A percentile compares a stretch with the other conserved stretches of the same genome.
Conservation (phyloP, 2,797 vertebrate species). For the Melanotaenia pygmaea region DNA sequence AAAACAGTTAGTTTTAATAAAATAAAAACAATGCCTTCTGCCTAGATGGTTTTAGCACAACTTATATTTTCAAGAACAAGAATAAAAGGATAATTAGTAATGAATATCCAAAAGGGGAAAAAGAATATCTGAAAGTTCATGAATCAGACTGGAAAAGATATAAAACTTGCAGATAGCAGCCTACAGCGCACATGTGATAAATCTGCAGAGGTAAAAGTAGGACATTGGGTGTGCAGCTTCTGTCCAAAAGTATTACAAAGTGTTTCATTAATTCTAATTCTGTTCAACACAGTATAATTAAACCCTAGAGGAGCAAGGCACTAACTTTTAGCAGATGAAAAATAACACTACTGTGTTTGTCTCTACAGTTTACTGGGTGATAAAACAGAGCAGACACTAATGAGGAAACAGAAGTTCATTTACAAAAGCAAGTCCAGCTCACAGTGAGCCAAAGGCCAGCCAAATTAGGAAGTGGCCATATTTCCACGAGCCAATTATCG, state of each 20-base stretch:
- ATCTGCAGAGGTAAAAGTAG: constrained; percentile 48
- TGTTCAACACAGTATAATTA: constrained; percentile 56
- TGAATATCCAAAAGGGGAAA: background rate
- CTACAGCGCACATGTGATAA: constrained; percentile 1
- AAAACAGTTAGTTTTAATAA: fast-evolving
- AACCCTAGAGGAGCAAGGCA: constrained; percentile 57
- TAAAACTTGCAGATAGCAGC: background rate
- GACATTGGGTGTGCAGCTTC: constrained; percentile 65
- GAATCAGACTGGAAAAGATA: background rate
- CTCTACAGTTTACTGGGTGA: constrained; percentile 58
- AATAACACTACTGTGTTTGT: constrained; percentile 55
- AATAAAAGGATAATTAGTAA: background rate
- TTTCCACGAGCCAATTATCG: constrained; percentile 32
- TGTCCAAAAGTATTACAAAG: constrained; percentile 61
- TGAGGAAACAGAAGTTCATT: constrained; percentile 58
- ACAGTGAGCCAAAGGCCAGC: constrained; percentile 23
- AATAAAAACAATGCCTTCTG: background rate
- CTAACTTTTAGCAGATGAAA: constrained; percentile 54
- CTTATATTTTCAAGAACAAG: background rate
- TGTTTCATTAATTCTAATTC: constrained; percentile 67
- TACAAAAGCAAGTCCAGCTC: constrained; percentile 25
- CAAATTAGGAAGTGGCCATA: constrained; percentile 7
- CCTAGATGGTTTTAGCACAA: background rate
- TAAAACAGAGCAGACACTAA: constrained; percentile 55
- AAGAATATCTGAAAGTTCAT: background rate